These are phyloP conservation scores for Callimorpha dominula DNA, from an alignment of 2,888 invertebrate genomes.

Conservation along the genomic window DNA sequence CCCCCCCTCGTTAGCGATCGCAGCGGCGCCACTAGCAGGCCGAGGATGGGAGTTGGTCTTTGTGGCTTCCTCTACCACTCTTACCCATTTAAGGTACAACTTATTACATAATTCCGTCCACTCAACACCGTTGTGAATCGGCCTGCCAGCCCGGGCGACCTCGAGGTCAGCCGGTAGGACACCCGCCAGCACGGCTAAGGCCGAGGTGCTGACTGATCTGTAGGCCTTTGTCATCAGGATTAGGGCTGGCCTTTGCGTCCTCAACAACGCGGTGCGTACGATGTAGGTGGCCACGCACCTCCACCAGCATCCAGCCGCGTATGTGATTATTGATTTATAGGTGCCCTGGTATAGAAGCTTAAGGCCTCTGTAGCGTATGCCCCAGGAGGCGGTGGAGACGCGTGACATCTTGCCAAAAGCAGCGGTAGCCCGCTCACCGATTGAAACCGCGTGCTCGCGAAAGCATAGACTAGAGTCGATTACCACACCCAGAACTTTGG, in stretches of 20 bases:
- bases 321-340: neutral
- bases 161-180: neutral
- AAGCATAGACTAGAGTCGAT: constrained; percentile 12
- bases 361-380: constrained; percentile 38
- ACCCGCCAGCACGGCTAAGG: neutral
- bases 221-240: neutral
- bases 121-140: neutral
- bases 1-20: constrained; percentile 23
- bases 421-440: constrained; percentile 36
- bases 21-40: no score
- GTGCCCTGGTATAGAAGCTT: neutral
- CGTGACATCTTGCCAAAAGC: constrained; percentile 1
- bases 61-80: neutral
- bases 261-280: constrained; percentile 6
- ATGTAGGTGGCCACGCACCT: neutral
- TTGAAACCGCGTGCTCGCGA: constrained; percentile 26
- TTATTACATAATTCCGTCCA: neutral
- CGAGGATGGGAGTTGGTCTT: neutral
- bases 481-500: constrained; percentile 19
- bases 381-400: constrained; percentile 35
- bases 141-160: neutral
- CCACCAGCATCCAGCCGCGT: neutral
- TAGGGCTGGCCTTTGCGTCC: neutral
- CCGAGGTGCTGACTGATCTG: neutral
- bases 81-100: neutral